These are phyloP conservation scores for Holacanthus passer DNA, from an alignment of 2,113 vertebrate genomes.

Conservation along the genomic window DNA sequence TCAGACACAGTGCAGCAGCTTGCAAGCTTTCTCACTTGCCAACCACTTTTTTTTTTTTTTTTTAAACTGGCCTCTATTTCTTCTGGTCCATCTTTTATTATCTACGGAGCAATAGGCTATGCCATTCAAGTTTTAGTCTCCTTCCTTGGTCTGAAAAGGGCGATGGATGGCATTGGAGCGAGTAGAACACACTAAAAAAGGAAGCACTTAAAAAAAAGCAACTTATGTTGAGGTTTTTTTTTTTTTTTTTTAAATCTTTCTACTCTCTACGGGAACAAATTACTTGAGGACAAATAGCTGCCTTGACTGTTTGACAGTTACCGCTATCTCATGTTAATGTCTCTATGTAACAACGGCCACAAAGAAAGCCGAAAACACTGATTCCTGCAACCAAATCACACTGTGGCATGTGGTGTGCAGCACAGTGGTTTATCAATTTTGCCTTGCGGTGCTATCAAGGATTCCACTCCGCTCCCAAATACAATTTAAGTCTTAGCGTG, in stretches of 20 bases:
- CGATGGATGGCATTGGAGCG: not conserved
- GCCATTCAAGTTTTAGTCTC: conserved; percentile 8
- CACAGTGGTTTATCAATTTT: conserved; percentile 34
- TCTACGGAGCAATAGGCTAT: not conserved
- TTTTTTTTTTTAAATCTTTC: too few species aligned
- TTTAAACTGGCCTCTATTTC: not conserved
- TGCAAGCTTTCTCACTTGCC: not conserved
- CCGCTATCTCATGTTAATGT: conserved; percentile 9
- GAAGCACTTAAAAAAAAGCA: not conserved
- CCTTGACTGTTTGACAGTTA: conserved; percentile 8
- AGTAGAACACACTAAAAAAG: not conserved
- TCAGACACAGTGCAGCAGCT: conserved; percentile 21
- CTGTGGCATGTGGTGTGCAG: not conserved
- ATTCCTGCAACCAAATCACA: conserved; percentile 13
- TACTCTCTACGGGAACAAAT: not conserved
- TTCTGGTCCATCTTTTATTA: not conserved
- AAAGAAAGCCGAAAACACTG: conserved; percentile 17
- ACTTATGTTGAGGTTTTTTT: not conserved
- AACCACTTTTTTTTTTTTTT: not conserved
- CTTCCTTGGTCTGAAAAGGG: not conserved
- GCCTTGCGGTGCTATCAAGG: not conserved
- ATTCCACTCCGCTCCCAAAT: conserved; percentile 18
- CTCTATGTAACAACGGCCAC: not conserved
- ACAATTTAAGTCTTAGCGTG: conserved; percentile 17
- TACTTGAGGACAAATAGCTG: not conserved